Percentiles rank a stretch among this genome's conserved stretches.
Evolutionary conservation across 2,888 invertebrate species (phyloP).

Genomic region (Pandemis corylana): DNA sequence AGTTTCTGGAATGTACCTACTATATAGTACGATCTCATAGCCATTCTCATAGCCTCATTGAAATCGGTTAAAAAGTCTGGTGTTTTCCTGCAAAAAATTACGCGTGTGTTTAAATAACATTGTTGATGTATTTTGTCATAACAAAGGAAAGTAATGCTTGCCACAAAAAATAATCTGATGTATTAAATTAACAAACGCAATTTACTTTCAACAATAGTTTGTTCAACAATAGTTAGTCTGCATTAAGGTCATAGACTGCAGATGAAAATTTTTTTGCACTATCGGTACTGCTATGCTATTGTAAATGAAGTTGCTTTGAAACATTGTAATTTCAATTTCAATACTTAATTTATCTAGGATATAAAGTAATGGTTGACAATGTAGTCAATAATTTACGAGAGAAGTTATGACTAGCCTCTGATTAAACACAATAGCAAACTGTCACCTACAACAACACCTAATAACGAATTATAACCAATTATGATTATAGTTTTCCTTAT

Average conservation of each 20-base stretch:
- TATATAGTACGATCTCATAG: neutral
- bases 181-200: neutral
- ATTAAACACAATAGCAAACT: neutral
- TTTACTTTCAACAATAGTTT: too few species aligned
- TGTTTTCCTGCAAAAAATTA: neutral
- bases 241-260: neutral
- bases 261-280: neutral
- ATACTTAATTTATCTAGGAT: too few species aligned
- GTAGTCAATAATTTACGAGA: neutral
- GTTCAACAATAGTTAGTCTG: neutral
- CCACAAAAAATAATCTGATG: neutral
- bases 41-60: too few species aligned
- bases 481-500: neutral
- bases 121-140: neutral
- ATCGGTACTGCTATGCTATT: neutral
- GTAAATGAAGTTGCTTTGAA: neutral
- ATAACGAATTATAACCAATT: neutral
- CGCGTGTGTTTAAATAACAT: neutral
- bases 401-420: neutral
- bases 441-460: neutral
- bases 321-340: neutral
- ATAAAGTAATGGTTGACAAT: too few species aligned
- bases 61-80: neutral
- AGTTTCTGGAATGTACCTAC: too few species aligned
- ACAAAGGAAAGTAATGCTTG: neutral